These are phyloP conservation scores for Tenthredo amoena DNA, from an alignment of 2,888 invertebrate species.

Conservation along the genomic window DNA sequence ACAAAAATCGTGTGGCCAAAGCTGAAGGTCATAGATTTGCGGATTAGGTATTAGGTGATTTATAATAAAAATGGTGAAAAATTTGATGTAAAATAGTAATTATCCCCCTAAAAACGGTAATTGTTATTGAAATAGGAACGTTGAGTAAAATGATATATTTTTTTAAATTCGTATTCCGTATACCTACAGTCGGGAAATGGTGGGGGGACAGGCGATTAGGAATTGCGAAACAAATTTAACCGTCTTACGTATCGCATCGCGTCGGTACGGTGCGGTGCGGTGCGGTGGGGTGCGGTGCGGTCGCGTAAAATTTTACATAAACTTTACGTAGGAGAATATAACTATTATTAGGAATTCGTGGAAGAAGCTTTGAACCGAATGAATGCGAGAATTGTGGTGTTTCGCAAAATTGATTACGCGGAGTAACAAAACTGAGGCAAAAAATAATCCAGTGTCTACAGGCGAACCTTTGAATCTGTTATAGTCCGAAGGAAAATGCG, in stretches of 20 bases:
- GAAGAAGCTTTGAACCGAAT: neutral
- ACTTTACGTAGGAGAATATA: neutral
- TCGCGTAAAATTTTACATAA: neutral
- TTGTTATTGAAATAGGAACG: neutral
- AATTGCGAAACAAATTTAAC: neutral
- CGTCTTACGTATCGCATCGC: conserved; percentile 7
- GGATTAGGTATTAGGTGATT: no score
- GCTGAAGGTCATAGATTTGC: neutral
- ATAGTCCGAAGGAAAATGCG: neutral
- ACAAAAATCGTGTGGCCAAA: neutral
- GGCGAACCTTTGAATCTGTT: neutral
- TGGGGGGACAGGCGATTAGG: neutral
- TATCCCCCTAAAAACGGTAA: no score
- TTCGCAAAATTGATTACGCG: neutral
- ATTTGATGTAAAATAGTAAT: neutral
- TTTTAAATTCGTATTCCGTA: neutral
- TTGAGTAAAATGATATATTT: neutral
- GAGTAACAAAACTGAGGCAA: neutral
- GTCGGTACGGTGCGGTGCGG: neutral
- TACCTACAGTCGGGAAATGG: neutral
- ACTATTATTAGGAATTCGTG: neutral
- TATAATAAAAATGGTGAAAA: neutral
- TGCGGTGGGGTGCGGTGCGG: neutral
- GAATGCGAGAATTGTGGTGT: neutral
- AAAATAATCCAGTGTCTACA: neutral